Evolutionary conservation across 2,113 vertebrate species (phyloP).

Genomic region (Isurus oxyrinchus): DNA sequence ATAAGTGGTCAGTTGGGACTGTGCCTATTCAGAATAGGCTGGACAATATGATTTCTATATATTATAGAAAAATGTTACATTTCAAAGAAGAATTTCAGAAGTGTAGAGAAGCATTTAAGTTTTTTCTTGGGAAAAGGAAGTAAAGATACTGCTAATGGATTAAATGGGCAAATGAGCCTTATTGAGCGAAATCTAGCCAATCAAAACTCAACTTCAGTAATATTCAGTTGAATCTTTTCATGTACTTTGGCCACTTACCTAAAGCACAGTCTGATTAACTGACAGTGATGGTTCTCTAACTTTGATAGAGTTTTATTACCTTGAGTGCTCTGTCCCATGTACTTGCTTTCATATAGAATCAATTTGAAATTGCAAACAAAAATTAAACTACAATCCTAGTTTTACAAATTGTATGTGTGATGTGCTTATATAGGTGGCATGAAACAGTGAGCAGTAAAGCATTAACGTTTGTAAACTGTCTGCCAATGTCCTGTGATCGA

Average conservation of each 20-base stretch:
- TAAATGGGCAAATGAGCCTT: background rate
- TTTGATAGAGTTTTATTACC: background rate
- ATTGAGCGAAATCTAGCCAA: background rate
- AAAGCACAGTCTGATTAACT: background rate
- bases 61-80: background rate
- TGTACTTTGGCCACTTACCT: background rate
- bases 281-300: background rate
- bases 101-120: background rate
- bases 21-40: background rate
- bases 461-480: background rate
- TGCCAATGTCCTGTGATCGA: background rate
- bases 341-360: background rate
- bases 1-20: background rate
- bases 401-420: background rate
- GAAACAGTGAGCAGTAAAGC: background rate
- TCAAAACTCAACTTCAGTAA: background rate
- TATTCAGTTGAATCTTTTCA: background rate
- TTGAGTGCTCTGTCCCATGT: background rate
- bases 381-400: background rate
- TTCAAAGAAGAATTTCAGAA: background rate
- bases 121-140: background rate
- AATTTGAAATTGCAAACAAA: background rate
- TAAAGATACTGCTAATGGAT: background rate
- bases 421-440: background rate
- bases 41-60: background rate